Conservation (phyloP, 2,797 vertebrate species). For the Apodemus agrarius region DNA sequence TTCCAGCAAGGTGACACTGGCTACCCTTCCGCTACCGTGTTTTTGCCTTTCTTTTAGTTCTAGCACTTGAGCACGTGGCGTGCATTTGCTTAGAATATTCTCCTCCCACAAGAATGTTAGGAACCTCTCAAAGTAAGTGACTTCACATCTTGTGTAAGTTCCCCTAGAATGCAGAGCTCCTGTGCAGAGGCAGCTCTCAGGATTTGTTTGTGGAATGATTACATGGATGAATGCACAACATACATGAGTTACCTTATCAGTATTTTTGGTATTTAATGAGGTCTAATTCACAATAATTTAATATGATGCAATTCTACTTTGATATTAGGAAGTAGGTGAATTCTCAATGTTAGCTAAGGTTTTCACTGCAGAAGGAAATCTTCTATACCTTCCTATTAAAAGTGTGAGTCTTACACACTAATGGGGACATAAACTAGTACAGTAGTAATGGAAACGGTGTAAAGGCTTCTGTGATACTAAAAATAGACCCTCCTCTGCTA, state of each 20-base stretch:
- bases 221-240: neutral
- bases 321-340: neutral
- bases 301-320: neutral
- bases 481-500: neutral
- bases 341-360: neutral
- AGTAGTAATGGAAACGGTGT: neutral
- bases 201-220: neutral
- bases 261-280: neutral
- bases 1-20: neutral
- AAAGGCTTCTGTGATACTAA: neutral
- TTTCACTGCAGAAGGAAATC: neutral
- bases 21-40: neutral
- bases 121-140: neutral
- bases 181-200: neutral
- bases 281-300: neutral
- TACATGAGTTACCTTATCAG: neutral
- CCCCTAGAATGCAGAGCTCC: neutral
- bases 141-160: neutral
- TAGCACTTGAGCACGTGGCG: neutral
- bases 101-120: neutral
- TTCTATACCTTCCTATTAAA: neutral
- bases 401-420: neutral
- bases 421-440: neutral
- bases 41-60: constrained; percentile 15
- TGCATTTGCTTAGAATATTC: constrained; percentile 9